Evolutionary conservation across 2,888 invertebrate species (phyloP), one percentile per base, ranked within the genome.

Genomic region (Chorisops tibialis): DNA sequence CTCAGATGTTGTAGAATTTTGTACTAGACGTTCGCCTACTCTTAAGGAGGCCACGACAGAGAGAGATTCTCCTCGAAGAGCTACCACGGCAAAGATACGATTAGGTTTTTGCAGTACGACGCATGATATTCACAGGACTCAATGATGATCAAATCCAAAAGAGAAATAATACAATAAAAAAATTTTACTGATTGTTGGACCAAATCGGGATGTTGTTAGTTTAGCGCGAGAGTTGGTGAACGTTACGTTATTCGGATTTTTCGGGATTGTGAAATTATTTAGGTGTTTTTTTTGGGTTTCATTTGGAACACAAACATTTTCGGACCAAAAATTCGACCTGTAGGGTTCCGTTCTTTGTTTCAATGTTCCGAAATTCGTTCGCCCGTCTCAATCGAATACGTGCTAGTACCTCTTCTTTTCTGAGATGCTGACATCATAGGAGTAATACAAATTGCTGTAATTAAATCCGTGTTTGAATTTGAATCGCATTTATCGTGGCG

Each of bases 181-280:
- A 59, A 49, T 49, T 49, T 41, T 4, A 59, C 48, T 39, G 59
- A 59, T 61, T 61, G 61, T 61, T 52, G 43, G 61, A 35, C 50
- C 12, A 35, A 61, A 61, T 47, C 49, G 43, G 43, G 43, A 61
- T 54, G 56, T 56, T 64, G 64, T 64, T 64, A 64, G 64, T 62
- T 62, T 65, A 62, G 59, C 64, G 62, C 58, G 64, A 65, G 64
- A 65, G 62, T 65, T 54, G 59, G 60, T 62, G 49, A 65, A 62
- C 62, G 64, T 45, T 62, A 60, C 64, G 62, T 65, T 62, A 35
- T 45, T 45, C 56, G 22, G 41, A 50, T 35, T 60, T 35, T 38
- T 21, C 59, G 56, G 56, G 56, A 12, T 47, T 30, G 30, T 7
- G 9, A 30, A 30, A 14, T 41, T 41, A 11, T 7, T 41, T 41